Evolutionary conservation across 2,888 invertebrate genomes (phyloP).

Genomic region (Coenonympha glycerion): DNA sequence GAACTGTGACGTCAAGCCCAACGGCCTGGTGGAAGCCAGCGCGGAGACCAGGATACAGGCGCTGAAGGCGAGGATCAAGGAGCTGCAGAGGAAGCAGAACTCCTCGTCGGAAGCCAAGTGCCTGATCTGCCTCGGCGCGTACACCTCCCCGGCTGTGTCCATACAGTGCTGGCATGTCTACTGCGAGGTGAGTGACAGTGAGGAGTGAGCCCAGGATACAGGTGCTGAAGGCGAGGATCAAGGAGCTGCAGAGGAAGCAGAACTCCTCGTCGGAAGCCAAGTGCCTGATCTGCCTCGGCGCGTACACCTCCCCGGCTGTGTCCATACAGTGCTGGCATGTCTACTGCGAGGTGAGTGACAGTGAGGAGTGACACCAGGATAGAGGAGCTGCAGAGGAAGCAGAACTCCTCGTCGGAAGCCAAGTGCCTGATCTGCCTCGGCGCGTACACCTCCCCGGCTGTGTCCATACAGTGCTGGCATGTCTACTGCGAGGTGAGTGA

Average conservation of each 20-base stretch:
- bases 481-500: constrained; percentile 88
- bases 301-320: constrained; percentile 89
- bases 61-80: constrained; percentile 83
- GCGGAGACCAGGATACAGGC: constrained; percentile 78
- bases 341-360: constrained; percentile 85
- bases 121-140: constrained; percentile 91
- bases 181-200: constrained; percentile 80
- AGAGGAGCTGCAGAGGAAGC: constrained; percentile 81
- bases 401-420: constrained; percentile 63
- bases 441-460: constrained; percentile 88
- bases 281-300: constrained; percentile 92
- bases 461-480: constrained; percentile 97
- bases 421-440: constrained; percentile 95
- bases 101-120: constrained; percentile 80
- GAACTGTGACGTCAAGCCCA: constrained; percentile 33
- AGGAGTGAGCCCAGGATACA: no score
- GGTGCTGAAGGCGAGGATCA: constrained; percentile 84
- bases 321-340: constrained; percentile 98
- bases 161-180: constrained; percentile 98
- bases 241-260: constrained; percentile 81
- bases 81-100: constrained; percentile 79
- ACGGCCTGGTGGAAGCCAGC: constrained; percentile 60
- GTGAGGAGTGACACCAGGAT: no score
- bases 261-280: constrained; percentile 75
- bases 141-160: constrained; percentile 91